Base-by-base conservation (phyloP, 2,888 invertebrate genomes). In the Steinernema hermaphroditum region DNA sequence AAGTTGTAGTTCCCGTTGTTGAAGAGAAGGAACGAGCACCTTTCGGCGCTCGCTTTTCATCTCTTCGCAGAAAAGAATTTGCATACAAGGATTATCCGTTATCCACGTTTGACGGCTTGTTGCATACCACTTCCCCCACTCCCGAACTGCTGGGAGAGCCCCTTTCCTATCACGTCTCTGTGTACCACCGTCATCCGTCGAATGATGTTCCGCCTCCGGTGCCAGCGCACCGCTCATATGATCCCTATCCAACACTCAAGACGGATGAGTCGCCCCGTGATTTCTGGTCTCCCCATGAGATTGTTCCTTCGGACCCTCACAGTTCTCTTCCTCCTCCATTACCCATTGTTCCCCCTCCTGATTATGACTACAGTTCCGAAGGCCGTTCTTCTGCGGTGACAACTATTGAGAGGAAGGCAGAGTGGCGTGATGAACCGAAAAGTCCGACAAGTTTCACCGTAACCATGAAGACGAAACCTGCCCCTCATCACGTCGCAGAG, bases 281-380 rank as follows among this genome's bases (percentile, higher is more conserved):
- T 19, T 16, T 19, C 46, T 46, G 46, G 6, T 54, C 54, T 12
- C 24, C 24, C 27, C 19, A 4, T 14, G 54, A 19, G 2, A 16
- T 54, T 27, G 54, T n/a, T 4, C 16, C 27, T 32, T 9, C 16
- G 8, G 22, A 19, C 16, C 22, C 46, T 16, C 22, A 16, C 16
- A 16, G 2, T 46, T 9, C 8, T 16, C 1, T 62, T 8, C 62
- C 62, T 32, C 62, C 62, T 1, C 62, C 62, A 9, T 27, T 62
- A 8, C 62, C 62, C 12, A 14, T 29, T 29, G 29, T 29, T 6
- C 62, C 62, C 1, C 62, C 62, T 62, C 62, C 62, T 2, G 62
- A 62, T n/a, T 62, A 62, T 19, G 62, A 62, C 8, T 62, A 62
- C 62, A 62, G 62, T 27, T 62, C 62, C 19, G 62, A 62, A 14